Conservation (phyloP, 2,797 vertebrate species). For the Scomberomorus guttatus region DNA sequence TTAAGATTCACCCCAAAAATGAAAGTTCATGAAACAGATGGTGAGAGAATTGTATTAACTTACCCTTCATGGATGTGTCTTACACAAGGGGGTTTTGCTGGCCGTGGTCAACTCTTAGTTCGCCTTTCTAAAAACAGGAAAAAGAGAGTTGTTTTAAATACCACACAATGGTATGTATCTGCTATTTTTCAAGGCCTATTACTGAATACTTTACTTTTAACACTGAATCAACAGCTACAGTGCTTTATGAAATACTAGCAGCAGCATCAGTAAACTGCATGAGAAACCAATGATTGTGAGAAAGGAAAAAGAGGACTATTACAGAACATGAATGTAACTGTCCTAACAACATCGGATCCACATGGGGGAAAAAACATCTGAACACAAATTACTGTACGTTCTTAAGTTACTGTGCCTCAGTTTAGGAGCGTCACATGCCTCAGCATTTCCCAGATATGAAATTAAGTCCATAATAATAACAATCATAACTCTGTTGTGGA, state of each 20-base stretch:
- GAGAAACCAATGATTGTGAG: background rate
- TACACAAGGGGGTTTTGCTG: constrained; percentile 15
- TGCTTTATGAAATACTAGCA: constrained; percentile 19
- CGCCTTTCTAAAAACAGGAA: constrained; percentile 66
- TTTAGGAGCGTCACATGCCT: constrained; percentile 46
- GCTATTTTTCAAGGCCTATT: background rate
- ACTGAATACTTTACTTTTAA: constrained; percentile 11
- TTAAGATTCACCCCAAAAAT: constrained; percentile 33
- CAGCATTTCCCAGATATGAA: constrained; percentile 53
- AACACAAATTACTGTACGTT: constrained; percentile 44
- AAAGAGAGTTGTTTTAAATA: constrained; percentile 56
- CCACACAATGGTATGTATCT: background rate
- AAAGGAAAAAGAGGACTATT: constrained; percentile 16
- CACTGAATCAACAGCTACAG: constrained; percentile 1
- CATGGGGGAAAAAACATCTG: background rate
- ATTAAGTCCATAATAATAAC: constrained; percentile 57
- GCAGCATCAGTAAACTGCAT: background rate
- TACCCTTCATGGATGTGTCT: constrained; percentile 64
- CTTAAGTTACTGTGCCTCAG: constrained; percentile 33
- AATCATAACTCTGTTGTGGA: constrained; percentile 44
- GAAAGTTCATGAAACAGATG: constrained; percentile 56
- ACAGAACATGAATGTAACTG: constrained; percentile 35
- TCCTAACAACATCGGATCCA: constrained; percentile 36
- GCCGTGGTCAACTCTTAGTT: constrained; percentile 33
- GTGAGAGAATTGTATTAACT: constrained; percentile 56